phyloP scores from a whole-genome alignment of 2,888 invertebrate species.

The Macroteleia sp. region DNA sequence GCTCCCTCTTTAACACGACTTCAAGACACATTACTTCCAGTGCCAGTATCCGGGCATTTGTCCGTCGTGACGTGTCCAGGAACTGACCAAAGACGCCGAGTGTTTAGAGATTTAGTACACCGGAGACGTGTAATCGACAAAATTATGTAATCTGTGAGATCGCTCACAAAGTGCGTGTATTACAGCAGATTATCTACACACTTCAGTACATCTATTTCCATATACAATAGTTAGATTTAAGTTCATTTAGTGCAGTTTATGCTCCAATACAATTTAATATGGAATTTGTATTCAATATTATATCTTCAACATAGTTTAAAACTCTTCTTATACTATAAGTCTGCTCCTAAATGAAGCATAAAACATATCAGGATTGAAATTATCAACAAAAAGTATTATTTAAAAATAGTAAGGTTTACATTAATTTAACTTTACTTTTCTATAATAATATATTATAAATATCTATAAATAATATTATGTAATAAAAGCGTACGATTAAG shows the following conservation, averaged over 20 bases:
- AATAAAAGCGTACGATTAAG: too few relatives aligned
- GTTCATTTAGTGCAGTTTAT: background rate
- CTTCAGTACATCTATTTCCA: slow-evolving; percentile 20
- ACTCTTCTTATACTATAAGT: too few relatives aligned
- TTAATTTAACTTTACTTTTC: too few relatives aligned
- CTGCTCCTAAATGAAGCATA: too few relatives aligned
- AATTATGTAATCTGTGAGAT: slow-evolving; percentile 54
- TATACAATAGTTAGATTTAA: slow-evolving; percentile 13
- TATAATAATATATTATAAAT: too few relatives aligned
- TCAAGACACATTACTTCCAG: slow-evolving; percentile 83
- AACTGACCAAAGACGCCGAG: slow-evolving; percentile 71
- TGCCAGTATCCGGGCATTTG: slow-evolving; percentile 83
- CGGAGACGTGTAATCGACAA: slow-evolving; percentile 56
- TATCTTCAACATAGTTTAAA: too few relatives aligned
- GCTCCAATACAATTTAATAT: too few relatives aligned
- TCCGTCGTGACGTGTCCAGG: slow-evolving; percentile 82
- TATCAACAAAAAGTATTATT: too few relatives aligned
- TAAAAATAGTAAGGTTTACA: too few relatives aligned
- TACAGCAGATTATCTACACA: slow-evolving; percentile 36
- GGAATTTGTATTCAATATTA: too few relatives aligned
- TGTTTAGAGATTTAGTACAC: slow-evolving; percentile 46
- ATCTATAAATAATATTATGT: too few relatives aligned
- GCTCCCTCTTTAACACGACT: slow-evolving; percentile 64
- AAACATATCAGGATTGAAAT: too few relatives aligned
- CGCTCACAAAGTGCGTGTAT: slow-evolving; percentile 52